Base-by-base conservation (phyloP, 2,797 vertebrate genomes). In the Eptatretus atami region DNA sequence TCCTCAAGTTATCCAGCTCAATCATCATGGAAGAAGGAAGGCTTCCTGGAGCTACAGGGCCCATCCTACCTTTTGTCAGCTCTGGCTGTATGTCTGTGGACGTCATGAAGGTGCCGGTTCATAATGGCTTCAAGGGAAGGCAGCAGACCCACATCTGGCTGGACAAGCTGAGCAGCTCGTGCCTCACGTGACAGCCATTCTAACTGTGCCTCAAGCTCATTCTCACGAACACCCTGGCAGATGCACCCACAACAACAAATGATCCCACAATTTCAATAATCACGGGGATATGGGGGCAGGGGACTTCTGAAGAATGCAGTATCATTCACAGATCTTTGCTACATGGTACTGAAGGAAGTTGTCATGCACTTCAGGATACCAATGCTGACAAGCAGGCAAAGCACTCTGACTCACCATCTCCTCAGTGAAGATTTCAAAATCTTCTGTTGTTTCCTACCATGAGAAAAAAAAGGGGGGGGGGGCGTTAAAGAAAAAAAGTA, bases 131-230 rank as follows among this genome's bases (percentile, higher is more conserved):
- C 86, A 64, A 98, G 73, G 0, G 90, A 95, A 76, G 76, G 83
- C 66, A 98, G 79, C 69, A 95, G 78, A 1, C 77, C 81, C 76
- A 86, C 83, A 69, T 96, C 92, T 71, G 90, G 93, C 73, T 84
- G 85, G 55, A 98, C 75, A 69, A 98, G 76, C 77, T 95, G 92
- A 2, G 92, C 90, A 0, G 92, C 92, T 19, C 92, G 77, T 0
- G 92, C 87, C 73, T 96, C 87, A 8, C 80, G 77, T 8, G 84
- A 85, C 66, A 98, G 78, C 90, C 87, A 98, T 73, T 93, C 85
- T 69, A 96, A 81, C 70, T 90, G 76, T 0, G 92, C 84, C 13
- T 81, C 80, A 19, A 96, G 74, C 69, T 95, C 87, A 55, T 96
- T 86, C 70, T 87, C 80, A 72, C 95, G 90, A 64, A 98, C 78